Evolutionary conservation across 2,797 vertebrate genomes (phyloP), one percentile per base, ranked within the genome.

Genomic region (Rhadinocentrus ornatus): DNA sequence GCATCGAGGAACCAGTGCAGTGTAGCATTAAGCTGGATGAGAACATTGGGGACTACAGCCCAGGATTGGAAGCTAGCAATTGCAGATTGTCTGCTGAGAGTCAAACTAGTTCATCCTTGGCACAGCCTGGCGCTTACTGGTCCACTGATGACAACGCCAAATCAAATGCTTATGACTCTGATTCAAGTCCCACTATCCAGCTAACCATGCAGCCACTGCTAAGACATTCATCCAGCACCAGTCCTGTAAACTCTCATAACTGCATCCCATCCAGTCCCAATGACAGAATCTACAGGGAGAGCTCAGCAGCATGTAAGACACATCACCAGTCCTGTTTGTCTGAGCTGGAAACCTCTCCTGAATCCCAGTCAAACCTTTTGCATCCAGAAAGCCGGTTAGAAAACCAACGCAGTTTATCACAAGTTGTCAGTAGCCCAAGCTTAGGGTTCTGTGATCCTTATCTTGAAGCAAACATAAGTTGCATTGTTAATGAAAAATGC

Each of bases 1-100:
- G 96, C 69, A 96, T 99, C 27, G 97, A 99, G 86, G 98, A 97
- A 39, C 95, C 95, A 1, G 89, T 92, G 31, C 96, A 95, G 35
- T 95, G 95, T 20, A 91, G 94, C 63, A 93, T 96, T 1, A 93
- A 95, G 62, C 86, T 97, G 15, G 96, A 98, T 69, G 96, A 96
- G 2, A 89, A 89, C 0, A 78, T 89, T 87, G 93, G 93, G 39
- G 78, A 93, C 88, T 94, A 94, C 73, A 95, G 96, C 80, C 94
- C 96, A 0, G 90, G 86, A 44, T 77, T 89, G 11, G 91, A 91
- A 22, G 89, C 75, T 2, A 86, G 85, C 69, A 85, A 87, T 77
- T 82, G 89, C 27, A 85, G 86, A 75, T 77, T 92, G 73, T 87
- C 89, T 16, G 81, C 86, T 13, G 82, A 84, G 2, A 90, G 82